Base-by-base conservation (phyloP, 2,888 invertebrate species). In the Gastracanthus pulcherrimus region DNA sequence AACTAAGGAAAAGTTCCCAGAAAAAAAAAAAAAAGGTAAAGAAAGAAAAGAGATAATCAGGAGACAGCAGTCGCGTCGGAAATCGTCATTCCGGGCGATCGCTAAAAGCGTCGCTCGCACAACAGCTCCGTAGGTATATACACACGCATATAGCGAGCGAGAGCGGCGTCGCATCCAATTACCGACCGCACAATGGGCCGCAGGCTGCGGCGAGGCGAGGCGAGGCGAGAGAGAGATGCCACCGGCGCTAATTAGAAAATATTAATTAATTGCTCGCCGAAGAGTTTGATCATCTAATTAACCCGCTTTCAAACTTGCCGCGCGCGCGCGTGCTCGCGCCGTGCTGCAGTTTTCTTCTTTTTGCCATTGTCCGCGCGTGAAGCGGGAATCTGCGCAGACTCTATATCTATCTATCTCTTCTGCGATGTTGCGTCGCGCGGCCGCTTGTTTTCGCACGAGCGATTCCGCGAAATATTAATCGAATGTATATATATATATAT, bases 231-330 rank as follows among this genome's bases (percentile, higher is more conserved):
- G n/a, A n/a, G n/a, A n/a, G n/a, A n/a, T n/a, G 58, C 66, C 69
- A 76, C 64, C 79, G 83, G 84, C 81, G 84, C 84, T 87, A 88
- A 89, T 89, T 88, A 87, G 86, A 84, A 87, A 88, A 86, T 86
- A 87, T 88, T 87, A 89, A 89, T 89, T 89, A 89, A 88, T 88
- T 84, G 84, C 83, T 86, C 80, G 77, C 60, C 76, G 82, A 87
- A 84, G 84, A 87, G 85, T 87, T 86, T 87, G 85, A 87, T 89
- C 86, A 84, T 83, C 84, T 86, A 87, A 88, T 86, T 86, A 87
- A 87, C 84, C 83, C 79, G 82, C 84, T 86, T 84, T 80, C 55
- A 74, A 36, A 76, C 38, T 67, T 51, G 29, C 36, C 38, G 64
- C 19, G 64, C 41, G n/a, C 11, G 29, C 26, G 23, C 36, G 7